Conservation (phyloP, 2,888 invertebrate species). For the Calliphora vomitoria region DNA sequence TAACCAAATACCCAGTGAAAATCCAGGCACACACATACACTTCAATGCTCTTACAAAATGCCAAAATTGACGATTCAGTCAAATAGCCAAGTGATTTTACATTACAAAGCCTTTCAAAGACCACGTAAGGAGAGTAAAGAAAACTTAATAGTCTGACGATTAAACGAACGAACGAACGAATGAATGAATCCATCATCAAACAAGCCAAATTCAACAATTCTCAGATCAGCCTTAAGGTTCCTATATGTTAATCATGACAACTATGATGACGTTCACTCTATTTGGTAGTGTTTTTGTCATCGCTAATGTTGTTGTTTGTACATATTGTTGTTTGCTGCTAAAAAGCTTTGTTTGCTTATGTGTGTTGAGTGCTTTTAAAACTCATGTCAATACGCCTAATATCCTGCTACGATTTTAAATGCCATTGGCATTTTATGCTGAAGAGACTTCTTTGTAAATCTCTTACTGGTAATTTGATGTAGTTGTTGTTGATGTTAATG, state of each 20-base stretch:
- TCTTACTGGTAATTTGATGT: slow-evolving; percentile 15
- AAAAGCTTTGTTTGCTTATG: slow-evolving; percentile 30
- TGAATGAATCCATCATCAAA: slow-evolving; percentile 9
- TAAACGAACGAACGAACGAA: not conserved
- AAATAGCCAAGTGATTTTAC: not conserved
- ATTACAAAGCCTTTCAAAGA: not conserved
- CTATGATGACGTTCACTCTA: slow-evolving; percentile 50
- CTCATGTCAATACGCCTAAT: slow-evolving; percentile 60
- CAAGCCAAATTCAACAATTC: not conserved
- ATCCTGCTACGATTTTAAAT: slow-evolving; percentile 59
- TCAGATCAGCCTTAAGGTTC: slow-evolving; percentile 61
- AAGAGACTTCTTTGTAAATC: slow-evolving; percentile 27
- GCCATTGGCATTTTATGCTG: slow-evolving; percentile 49
- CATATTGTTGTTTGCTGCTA: slow-evolving; percentile 8
- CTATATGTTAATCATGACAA: slow-evolving; percentile 61
- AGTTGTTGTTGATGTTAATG: slow-evolving; percentile 3
- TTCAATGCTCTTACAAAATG: not conserved
- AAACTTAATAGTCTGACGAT: not conserved
- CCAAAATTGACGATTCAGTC: not conserved
- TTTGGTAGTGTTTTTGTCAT: slow-evolving; percentile 12
- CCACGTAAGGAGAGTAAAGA: not conserved
- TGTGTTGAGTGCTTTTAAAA: slow-evolving; percentile 46
- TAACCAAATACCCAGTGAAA: not conserved
- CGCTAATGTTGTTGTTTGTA: not conserved
- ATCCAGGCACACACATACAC: not conserved